Evolutionary conservation across 2,888 invertebrate genomes (phyloP).

Genomic region (Tenodera sinensis): DNA sequence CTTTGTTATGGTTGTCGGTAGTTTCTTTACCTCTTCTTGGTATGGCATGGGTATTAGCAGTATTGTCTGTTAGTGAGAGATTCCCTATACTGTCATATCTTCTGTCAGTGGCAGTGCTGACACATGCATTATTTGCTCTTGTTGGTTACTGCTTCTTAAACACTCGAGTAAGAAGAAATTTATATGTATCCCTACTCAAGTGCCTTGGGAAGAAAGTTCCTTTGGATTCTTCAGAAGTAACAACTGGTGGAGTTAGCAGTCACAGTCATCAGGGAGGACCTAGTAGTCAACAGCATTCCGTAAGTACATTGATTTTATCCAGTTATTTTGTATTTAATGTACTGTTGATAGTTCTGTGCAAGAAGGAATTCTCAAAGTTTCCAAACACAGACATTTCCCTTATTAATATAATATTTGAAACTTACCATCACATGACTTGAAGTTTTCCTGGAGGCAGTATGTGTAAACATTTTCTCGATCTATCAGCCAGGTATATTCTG

Average conservation of each 20-base stretch:
- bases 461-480: too few relatives aligned
- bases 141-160: slow-evolving; percentile 86
- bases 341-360: too few relatives aligned
- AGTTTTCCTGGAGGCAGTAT: too few relatives aligned
- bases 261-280: slow-evolving; percentile 1
- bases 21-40: slow-evolving; percentile 80
- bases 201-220: slow-evolving; percentile 82
- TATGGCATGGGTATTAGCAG: slow-evolving; percentile 81
- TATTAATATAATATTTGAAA: too few relatives aligned
- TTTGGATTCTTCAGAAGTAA: slow-evolving; percentile 58
- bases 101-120: slow-evolving; percentile 70
- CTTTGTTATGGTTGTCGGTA: slow-evolving; percentile 82
- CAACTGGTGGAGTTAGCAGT: slow-evolving; percentile 36
- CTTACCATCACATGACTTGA: too few relatives aligned
- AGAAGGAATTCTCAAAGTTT: too few relatives aligned
- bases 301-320: not conserved
- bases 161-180: slow-evolving; percentile 74
- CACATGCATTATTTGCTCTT: slow-evolving; percentile 79
- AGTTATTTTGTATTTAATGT: not conserved
- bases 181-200: slow-evolving; percentile 63
- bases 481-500: too few relatives aligned
- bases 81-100: slow-evolving; percentile 69
- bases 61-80: slow-evolving; percentile 71
- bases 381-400: too few relatives aligned
- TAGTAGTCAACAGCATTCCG: not conserved